phyloP scores from a whole-genome alignment of 2,888 invertebrate species.

The Parelbella ahira region DNA sequence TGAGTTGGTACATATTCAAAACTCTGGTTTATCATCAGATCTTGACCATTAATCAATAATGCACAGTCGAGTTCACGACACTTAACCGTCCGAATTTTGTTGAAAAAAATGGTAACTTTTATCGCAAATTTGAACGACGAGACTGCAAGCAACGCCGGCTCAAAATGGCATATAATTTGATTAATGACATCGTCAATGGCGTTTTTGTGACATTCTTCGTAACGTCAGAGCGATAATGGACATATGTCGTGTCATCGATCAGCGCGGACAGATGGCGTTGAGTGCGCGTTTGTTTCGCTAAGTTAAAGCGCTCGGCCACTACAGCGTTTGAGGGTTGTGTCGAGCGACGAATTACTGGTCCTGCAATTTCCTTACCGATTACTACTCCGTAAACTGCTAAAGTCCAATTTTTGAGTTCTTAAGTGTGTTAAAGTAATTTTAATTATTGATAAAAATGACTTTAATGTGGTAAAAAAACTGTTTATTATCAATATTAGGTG shows the following conservation, averaged over 20 bases:
- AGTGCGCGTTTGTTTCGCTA: slow-evolving; percentile 54
- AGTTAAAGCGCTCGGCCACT: slow-evolving; percentile 22
- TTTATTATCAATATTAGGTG: too few relatives aligned
- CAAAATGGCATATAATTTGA: slow-evolving; percentile 56
- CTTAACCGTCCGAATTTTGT: slow-evolving; percentile 15
- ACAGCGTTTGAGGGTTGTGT: slow-evolving; percentile 15
- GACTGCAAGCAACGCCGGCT: slow-evolving; percentile 16
- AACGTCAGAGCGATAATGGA: slow-evolving; percentile 59
- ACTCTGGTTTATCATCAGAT: slow-evolving; percentile 5
- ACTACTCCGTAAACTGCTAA: too few relatives aligned
- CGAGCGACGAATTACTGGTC: too few relatives aligned
- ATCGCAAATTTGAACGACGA: slow-evolving; percentile 22
- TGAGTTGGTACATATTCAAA: not conserved
- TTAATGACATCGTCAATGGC: slow-evolving; percentile 57
- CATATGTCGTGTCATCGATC: slow-evolving; percentile 75
- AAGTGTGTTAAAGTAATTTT: too few relatives aligned
- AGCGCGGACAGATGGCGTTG: slow-evolving; percentile 58
- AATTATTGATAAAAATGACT: too few relatives aligned
- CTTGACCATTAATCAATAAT: slow-evolving; percentile 23
- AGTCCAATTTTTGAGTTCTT: too few relatives aligned
- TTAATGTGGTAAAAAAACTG: too few relatives aligned
- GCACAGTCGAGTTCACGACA: slow-evolving; percentile 2
- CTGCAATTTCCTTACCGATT: too few relatives aligned
- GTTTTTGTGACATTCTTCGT: slow-evolving; percentile 51
- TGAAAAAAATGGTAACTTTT: slow-evolving; percentile 12